Base-by-base conservation (phyloP, 2,113 vertebrate genomes). In the Nematolebias whitei region DNA sequence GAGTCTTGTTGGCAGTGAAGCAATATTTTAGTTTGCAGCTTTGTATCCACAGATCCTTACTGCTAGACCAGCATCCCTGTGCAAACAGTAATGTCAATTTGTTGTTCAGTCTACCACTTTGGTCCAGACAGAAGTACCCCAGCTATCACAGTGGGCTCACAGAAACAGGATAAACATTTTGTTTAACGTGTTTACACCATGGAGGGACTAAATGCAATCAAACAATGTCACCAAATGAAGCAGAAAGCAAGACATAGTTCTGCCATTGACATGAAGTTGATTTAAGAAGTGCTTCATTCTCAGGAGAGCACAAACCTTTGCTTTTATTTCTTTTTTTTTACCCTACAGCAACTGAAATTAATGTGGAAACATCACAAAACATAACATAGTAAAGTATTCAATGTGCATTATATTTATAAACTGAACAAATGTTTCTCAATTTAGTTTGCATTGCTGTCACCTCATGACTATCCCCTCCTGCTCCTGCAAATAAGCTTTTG, bases 21-120 rank as follows among this genome's bases (percentile, higher is more conserved):
- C 19, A 44, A 22, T 16, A 7, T 64, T 55, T 59, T 58, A 48
- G 45, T 71, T 78, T 63, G 54, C 61, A 58, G 26, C 57, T 13
- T 65, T 52, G 24, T 35, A 32, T 54, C 40, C 26, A 22, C 52
- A 16, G 19, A 65, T n/a, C 24, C 4, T 22, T 18, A 7, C 18
- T 44, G 40, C 40, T 77, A n/a, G 32, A 35, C 6, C 4, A 20
- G 11, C 12, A 26, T 12, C 50, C 74, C 6, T 26, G 14, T 23
- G 14, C 10, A 11, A 35, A 43, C 53, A 11, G 19, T 12, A 61
- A 54, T n/a, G 35, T 18, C 2, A 16, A 22, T 47, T n/a, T 16
- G 32, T 20, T 1, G 12, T 59, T 67, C 24, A 59, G 14, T 15
- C 35, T 38, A 49, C 22, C 32, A 41, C 54, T 58, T 38, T 44